phyloP scores from a whole-genome alignment of 1,140 invertebrate species.

The Pseudachorutes palmiensis region DNA sequence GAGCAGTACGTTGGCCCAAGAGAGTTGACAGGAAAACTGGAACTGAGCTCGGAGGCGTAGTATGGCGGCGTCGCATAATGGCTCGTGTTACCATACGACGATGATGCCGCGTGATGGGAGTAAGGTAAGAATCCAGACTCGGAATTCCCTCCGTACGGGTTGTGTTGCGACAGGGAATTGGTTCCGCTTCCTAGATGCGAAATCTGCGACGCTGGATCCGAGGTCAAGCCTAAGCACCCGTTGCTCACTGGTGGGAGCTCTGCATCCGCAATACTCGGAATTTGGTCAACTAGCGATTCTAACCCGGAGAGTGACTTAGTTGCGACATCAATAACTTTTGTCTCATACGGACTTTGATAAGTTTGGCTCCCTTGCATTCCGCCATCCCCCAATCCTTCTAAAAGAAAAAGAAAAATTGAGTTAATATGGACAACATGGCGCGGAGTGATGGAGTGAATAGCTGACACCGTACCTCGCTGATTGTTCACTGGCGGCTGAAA shows the following conservation, averaged over 20 bases:
- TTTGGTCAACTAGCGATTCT: conserved; percentile 82
- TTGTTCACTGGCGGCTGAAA: conserved; percentile 22
- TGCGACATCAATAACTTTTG: conserved; percentile 58
- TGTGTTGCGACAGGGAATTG: conserved; percentile 25
- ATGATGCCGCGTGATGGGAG: conserved; percentile 24
- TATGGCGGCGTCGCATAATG: conserved; percentile 33
- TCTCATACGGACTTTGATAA: conserved; percentile 24
- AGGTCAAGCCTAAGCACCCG: not conserved
- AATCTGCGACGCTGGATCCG: conserved; percentile 20
- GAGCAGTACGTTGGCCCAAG: conserved; percentile 37
- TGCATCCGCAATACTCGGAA: conserved; percentile 70
- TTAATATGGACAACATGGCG: too few species aligned
- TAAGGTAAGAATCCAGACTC: conserved; percentile 33
- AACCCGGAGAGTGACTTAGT: conserved; percentile 79
- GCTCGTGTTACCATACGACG: conserved; percentile 22
- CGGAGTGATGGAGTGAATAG: too few species aligned
- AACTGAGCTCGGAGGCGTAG: conserved; percentile 30
- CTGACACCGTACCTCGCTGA: conserved; percentile 24
- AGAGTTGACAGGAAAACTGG: conserved; percentile 33
- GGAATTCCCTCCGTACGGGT: conserved; percentile 19
- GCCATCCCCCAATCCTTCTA: conserved; percentile 42
- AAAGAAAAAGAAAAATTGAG: not conserved
- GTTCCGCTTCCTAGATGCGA: conserved; percentile 20
- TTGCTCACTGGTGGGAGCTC: conserved; percentile 32
- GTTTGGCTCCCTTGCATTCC: conserved; percentile 7